Evolutionary conservation across 92 coral and sea anemone species (phyloP).

Genomic region (Siderastrea siderea): DNA sequence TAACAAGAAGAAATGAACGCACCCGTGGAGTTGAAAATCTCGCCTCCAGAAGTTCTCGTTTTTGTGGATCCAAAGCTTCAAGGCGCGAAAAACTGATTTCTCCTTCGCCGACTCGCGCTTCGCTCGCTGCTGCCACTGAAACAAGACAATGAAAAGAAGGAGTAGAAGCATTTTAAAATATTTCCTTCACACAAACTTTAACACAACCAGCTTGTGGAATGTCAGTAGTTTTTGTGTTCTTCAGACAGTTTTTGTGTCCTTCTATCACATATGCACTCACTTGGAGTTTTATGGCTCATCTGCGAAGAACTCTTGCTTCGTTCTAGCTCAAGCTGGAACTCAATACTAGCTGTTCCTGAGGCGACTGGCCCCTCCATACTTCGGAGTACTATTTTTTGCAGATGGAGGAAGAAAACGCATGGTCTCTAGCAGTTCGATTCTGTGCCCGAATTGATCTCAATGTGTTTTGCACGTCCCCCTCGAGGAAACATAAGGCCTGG

Average conservation of each 20-base stretch:
- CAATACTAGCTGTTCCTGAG: conserved; percentile 63
- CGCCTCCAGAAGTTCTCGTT: conserved; percentile 91
- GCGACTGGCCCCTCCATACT: conserved; percentile 81
- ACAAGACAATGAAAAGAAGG: not conserved
- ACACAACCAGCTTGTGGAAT: not conserved
- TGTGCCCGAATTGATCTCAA: not conserved
- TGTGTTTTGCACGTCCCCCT: conserved; percentile 7
- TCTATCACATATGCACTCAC: not conserved
- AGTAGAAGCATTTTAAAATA: not conserved
- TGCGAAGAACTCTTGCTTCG: conserved; percentile 69
- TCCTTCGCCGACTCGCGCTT: conserved; percentile 18
- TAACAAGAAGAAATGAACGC: not conserved
- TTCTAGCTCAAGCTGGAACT: conserved; percentile 84
- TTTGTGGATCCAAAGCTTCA: conserved; percentile 95
- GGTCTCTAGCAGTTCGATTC: not conserved
- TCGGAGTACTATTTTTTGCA: conserved; percentile 6
- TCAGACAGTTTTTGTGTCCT: no score
- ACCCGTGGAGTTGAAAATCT: conserved; percentile 92
- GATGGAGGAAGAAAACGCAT: conserved; percentile 9
- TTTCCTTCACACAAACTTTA: not conserved
- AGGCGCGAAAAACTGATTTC: conserved; percentile 88
- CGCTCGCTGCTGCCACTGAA: conserved; percentile 62
- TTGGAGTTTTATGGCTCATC: conserved; percentile 30
- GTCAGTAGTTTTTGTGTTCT: no score
- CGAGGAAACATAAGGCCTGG: conserved; percentile 9